phyloP scores from a whole-genome alignment of 2,888 invertebrate genomes.

The Phrixothrix hirtus region DNA sequence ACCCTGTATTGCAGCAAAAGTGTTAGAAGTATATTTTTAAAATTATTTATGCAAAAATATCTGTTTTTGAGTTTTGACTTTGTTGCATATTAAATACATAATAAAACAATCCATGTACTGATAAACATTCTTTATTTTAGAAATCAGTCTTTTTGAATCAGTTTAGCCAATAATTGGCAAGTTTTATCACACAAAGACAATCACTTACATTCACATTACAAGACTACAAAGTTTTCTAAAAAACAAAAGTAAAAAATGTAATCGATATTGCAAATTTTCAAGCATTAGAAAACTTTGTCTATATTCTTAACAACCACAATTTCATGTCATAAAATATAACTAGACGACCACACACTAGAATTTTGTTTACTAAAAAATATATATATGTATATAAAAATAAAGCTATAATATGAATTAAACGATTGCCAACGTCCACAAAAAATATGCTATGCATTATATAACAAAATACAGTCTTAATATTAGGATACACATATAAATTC shows the following conservation, averaged over 20 bases:
- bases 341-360: conserved; percentile 38
- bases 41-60: too few relatives aligned
- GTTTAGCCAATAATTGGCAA: conserved; percentile 46
- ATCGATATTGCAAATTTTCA: too few relatives aligned
- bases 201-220: conserved; percentile 49
- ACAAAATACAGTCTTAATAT: conserved; percentile 38
- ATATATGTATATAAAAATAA: conserved; percentile 26
- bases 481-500: conserved; percentile 32
- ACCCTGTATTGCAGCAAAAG: too few relatives aligned
- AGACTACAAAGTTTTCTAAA: conserved; percentile 37
- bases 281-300: conserved; percentile 32
- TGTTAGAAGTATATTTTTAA: too few relatives aligned
- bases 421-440: conserved; percentile 23
- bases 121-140: conserved; percentile 47
- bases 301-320: conserved; percentile 18
- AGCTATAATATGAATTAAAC: conserved; percentile 22
- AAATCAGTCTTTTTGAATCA: conserved; percentile 55
- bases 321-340: conserved; percentile 30
- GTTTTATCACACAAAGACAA: conserved; percentile 54
- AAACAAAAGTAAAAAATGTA: not conserved
- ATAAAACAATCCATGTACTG: conserved; percentile 7
- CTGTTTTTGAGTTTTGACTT: too few relatives aligned
- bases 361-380: conserved; percentile 21
- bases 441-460: conserved; percentile 22
- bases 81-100: too few relatives aligned